phyloP scores from a whole-genome alignment of 1,140 invertebrate species.

The Drosophila obscura region DNA sequence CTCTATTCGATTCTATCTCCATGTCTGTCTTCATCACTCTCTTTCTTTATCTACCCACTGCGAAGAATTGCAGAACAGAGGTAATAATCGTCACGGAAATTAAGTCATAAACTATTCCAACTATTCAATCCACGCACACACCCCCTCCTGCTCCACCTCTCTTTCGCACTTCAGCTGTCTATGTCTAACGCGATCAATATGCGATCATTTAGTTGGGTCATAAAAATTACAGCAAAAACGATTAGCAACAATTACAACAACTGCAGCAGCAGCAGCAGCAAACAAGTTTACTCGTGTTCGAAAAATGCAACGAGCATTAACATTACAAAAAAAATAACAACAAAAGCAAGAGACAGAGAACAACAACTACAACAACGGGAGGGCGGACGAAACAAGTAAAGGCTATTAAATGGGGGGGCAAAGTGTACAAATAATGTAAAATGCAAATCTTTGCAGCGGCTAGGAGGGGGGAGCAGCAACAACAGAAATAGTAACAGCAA shows the following conservation, averaged over 20 bases:
- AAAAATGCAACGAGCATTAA: constrained; percentile 61
- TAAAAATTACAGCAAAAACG: constrained; percentile 71
- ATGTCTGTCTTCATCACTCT: not conserved
- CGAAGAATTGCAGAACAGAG: not conserved
- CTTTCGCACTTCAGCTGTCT: no score
- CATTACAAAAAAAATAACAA: constrained; percentile 11
- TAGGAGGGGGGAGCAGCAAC: constrained; percentile 5
- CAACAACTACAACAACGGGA: constrained; percentile 28
- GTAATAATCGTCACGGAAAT: not conserved
- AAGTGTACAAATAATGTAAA: constrained; percentile 74
- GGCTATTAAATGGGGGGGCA: constrained; percentile 56
- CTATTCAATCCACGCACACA: not conserved
- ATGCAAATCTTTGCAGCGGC: constrained; percentile 65
- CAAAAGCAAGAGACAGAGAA: constrained; percentile 33
- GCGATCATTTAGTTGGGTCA: constrained; percentile 58
- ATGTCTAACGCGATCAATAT: constrained; percentile 6
- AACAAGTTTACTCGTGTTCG: constrained; percentile 44
- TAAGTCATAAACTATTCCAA: constrained; percentile 6
- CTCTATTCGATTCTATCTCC: no score
- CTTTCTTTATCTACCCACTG: not conserved
- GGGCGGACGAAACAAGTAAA: no score
- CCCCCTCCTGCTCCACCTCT: not conserved
- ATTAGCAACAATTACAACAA: constrained; percentile 59
- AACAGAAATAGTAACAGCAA: constrained; percentile 48
- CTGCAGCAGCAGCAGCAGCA: constrained; percentile 12